Percentiles rank a stretch among this genome's conserved stretches.
Evolutionary conservation across 2,888 invertebrate species (phyloP).

Genomic region (Arrhopalites spinosus): DNA sequence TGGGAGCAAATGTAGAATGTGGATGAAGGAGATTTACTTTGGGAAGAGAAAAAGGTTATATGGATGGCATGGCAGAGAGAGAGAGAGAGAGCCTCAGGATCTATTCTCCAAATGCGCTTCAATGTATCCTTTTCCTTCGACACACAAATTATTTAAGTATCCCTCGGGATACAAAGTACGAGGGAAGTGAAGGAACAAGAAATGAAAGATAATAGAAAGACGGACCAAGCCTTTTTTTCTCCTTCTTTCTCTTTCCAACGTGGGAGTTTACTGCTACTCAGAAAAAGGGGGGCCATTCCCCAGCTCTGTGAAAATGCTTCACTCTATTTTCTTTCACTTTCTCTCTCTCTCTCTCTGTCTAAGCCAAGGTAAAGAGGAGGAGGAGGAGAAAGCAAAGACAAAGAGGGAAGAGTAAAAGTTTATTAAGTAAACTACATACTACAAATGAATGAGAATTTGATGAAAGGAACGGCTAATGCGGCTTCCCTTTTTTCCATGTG

Average conservation of each 20-base stretch:
- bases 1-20: neutral
- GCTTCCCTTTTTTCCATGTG: too few relatives aligned
- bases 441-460: slow-evolving; percentile 21
- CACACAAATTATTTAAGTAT: slow-evolving; percentile 54
- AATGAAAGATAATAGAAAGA: slow-evolving; percentile 26
- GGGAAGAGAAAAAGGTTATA: neutral
- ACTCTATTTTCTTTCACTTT: neutral
- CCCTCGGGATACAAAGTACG: slow-evolving; percentile 40
- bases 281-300: too few relatives aligned
- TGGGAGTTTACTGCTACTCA: too few relatives aligned
- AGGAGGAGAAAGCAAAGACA: neutral
- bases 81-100: slow-evolving; percentile 2
- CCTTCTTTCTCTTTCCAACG: too few relatives aligned
- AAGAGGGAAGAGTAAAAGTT: neutral
- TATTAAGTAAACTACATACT: neutral
- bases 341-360: neutral
- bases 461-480: slow-evolving; percentile 6
- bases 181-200: neutral
- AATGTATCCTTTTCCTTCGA: slow-evolving; percentile 34
- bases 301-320: too few relatives aligned
- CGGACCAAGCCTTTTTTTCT: neutral
- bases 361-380: neutral
- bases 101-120: slow-evolving; percentile 18
- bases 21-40: slow-evolving; percentile 4
- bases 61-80: neutral